Conservation (phyloP, 2,113 vertebrate genomes). For the Callaeas wilsoni region DNA sequence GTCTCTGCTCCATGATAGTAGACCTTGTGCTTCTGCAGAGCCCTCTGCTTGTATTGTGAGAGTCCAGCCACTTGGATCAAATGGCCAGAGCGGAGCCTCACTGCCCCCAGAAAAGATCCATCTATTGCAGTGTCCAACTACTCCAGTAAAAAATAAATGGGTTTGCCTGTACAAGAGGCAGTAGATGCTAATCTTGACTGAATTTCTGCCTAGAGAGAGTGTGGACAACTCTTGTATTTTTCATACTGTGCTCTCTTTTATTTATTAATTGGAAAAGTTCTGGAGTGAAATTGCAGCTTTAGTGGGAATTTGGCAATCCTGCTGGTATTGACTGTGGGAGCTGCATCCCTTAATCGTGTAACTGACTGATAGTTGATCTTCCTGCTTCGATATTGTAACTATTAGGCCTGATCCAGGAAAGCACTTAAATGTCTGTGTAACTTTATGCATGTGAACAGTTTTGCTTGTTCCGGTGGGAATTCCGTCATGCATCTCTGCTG, state of each 20-base stretch:
- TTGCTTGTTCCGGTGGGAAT: background rate
- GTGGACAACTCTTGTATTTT: background rate
- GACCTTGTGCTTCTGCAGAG: background rate
- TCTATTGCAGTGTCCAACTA: background rate
- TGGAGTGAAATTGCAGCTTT: background rate
- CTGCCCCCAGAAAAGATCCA: background rate
- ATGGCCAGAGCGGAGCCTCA: background rate
- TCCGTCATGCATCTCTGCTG: background rate
- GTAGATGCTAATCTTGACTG: background rate
- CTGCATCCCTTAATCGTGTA: background rate
- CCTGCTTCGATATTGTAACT: background rate
- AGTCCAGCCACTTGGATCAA: background rate
- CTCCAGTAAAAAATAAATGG: background rate
- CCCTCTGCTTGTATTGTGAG: background rate
- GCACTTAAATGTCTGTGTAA: background rate
- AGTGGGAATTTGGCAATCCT: background rate
- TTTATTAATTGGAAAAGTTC: background rate
- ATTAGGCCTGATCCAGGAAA: conserved; percentile 16
- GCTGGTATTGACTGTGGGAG: background rate
- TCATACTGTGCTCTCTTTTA: background rate
- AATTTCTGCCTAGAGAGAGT: background rate
- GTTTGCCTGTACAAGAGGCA: background rate
- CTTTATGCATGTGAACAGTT: background rate
- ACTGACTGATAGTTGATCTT: background rate
- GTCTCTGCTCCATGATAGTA: background rate